Conservation (phyloP, 2,888 invertebrate genomes). For the Drepana falcataria region DNA sequence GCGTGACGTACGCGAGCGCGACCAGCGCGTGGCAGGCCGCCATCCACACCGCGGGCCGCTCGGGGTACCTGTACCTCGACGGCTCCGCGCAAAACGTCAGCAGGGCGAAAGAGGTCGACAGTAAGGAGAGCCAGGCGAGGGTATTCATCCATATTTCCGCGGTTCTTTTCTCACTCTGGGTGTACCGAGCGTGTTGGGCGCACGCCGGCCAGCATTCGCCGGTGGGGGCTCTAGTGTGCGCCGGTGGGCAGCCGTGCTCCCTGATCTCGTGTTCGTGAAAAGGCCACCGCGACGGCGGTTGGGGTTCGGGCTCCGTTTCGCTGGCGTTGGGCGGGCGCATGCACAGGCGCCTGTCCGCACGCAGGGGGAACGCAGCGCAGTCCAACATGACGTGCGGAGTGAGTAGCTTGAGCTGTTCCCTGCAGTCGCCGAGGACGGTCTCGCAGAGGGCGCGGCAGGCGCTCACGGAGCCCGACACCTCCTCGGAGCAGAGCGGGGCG, state of each 20-base stretch:
- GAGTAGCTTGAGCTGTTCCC: constrained; percentile 84
- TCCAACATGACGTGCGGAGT: constrained; percentile 85
- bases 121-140: constrained; percentile 87
- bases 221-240: constrained; percentile 77
- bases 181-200: constrained; percentile 83
- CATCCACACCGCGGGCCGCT: constrained; percentile 93
- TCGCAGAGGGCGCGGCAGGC: constrained; percentile 93
- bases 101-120: constrained; percentile 89
- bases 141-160: constrained; percentile 87
- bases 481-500: constrained; percentile 93
- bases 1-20: constrained; percentile 85
- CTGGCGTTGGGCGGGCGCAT: constrained; percentile 82
- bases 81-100: constrained; percentile 94
- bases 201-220: constrained; percentile 82
- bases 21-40: constrained; percentile 92
- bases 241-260: constrained; percentile 78
- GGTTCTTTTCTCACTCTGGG: constrained; percentile 82
- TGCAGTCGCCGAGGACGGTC: constrained; percentile 85
- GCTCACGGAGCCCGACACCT: constrained; percentile 90
- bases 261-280: constrained; percentile 51
- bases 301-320: constrained; percentile 62
- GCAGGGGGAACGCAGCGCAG: constrained; percentile 88
- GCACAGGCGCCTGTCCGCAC: constrained; percentile 84
- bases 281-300: constrained; percentile 65
- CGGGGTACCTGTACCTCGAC: constrained; percentile 93